phyloP scores from a whole-genome alignment of 2,888 invertebrate genomes.

The Orthonevra nobilis region DNA sequence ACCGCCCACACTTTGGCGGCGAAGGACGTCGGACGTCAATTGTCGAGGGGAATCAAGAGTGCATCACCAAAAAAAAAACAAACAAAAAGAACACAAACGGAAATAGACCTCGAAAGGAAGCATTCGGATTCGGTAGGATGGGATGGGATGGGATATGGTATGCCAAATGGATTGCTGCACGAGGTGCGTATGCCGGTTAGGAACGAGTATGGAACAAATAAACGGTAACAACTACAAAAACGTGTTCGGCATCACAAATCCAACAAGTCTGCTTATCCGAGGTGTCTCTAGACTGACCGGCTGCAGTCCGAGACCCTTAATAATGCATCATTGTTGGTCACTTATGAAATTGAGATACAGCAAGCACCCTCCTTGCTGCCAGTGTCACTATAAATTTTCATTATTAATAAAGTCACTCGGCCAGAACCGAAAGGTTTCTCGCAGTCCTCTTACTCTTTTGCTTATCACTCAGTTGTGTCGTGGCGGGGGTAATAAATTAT shows the following conservation, averaged over 20 bases:
- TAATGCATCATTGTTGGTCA: slow-evolving; percentile 56
- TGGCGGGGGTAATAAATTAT: slow-evolving; percentile 58
- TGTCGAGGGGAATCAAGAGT: slow-evolving; percentile 17
- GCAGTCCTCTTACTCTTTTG: slow-evolving; percentile 11
- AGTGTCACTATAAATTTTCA: slow-evolving; percentile 64
- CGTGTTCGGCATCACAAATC: slow-evolving; percentile 60
- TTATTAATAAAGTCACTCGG: slow-evolving; percentile 65
- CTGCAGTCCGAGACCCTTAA: slow-evolving; percentile 32
- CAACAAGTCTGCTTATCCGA: slow-evolving; percentile 8
- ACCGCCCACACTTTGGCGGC: not conserved
- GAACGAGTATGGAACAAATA: slow-evolving; percentile 42
- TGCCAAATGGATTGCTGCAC: slow-evolving; percentile 45
- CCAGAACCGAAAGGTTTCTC: slow-evolving; percentile 38
- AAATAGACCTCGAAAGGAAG: not conserved
- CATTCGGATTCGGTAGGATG: too few relatives aligned
- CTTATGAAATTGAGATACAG: slow-evolving; percentile 64
- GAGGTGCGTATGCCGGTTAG: slow-evolving; percentile 44
- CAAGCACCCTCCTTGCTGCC: slow-evolving; percentile 28
- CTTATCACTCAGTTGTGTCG: slow-evolving; percentile 25
- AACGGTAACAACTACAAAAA: slow-evolving; percentile 48
- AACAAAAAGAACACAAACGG: too few relatives aligned
- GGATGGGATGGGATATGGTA: slow-evolving; percentile 22
- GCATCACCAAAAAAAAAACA: slow-evolving; percentile 49
- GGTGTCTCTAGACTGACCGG: slow-evolving; percentile 25
- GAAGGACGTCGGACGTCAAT: not conserved